phyloP scores from a whole-genome alignment of 2,888 invertebrate species.

The Caenorhabditis sulstoni region DNA sequence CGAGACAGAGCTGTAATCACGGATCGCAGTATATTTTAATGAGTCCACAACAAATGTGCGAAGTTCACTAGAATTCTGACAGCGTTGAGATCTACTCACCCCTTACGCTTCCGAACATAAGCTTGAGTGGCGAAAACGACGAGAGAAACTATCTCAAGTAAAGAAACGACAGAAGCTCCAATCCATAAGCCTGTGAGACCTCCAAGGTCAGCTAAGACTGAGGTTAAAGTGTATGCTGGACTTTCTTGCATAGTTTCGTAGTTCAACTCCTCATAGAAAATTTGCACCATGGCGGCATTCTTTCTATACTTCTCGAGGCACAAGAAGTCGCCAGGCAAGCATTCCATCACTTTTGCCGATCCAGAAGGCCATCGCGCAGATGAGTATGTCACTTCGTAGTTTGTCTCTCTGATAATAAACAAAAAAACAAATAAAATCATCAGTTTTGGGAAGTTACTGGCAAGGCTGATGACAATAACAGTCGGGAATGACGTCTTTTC shows the following conservation, averaged over 20 bases:
- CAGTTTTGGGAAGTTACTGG: conserved; percentile 60
- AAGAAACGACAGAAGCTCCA: conserved; percentile 78
- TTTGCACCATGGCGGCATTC: conserved; percentile 81
- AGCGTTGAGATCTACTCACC: conserved; percentile 33
- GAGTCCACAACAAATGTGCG: too few species aligned
- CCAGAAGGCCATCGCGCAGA: conserved; percentile 80
- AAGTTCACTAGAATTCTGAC: too few species aligned
- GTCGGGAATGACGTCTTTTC: conserved; percentile 66
- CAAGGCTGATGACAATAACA: conserved; percentile 80
- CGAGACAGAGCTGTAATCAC: conserved; percentile 51
- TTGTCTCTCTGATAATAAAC: conserved; percentile 73
- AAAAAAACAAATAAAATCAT: neutral
- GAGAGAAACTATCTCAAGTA: conserved; percentile 76
- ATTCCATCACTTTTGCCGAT: conserved; percentile 80
- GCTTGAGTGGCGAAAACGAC: conserved; percentile 68
- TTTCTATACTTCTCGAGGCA: conserved; percentile 79
- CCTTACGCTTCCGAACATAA: conserved; percentile 66
- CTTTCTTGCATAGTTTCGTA: conserved; percentile 79
- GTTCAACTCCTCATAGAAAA: conserved; percentile 81
- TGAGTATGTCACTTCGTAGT: conserved; percentile 80
- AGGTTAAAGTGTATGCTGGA: conserved; percentile 76
- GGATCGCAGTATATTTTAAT: conserved; percentile 4
- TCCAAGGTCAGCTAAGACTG: conserved; percentile 78
- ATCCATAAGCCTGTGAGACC: conserved; percentile 80
- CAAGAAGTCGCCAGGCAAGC: conserved; percentile 75